Evolutionary conservation across 2,888 invertebrate genomes (phyloP), one percentile per base, ranked within the genome.

Genomic region (Luffia ferchaultella): DNA sequence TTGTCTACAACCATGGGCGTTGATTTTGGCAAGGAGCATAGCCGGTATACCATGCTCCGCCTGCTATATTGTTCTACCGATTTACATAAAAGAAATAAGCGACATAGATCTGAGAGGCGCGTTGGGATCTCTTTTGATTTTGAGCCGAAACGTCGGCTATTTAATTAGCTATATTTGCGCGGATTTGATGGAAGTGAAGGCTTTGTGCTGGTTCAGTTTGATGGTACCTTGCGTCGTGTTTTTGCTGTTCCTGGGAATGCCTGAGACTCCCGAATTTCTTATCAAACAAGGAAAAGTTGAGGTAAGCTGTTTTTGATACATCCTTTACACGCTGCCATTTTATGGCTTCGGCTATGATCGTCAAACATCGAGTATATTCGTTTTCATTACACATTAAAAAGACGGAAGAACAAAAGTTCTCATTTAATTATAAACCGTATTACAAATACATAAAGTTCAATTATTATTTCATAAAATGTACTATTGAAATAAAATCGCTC

Each of bases 11-110:
- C 83, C 83, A 0, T 79, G 82, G 79, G 77, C 79, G 0, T 56
- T 83, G 55, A 80, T 83, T 43, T 59, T 78, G 18, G 82, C 83
- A 0, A 68, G 82, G 0, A 80, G 78, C 0, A 64, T 83, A 1
- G 82, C 80, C 1, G 82, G 82, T 0, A 73, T 82, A 5, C 82
- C 83, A 1, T 82, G 83, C 60, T 83, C 82, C 0, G 76, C 82
- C 0, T 82, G 83, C 67, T 83, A 82, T 66, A 80, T 82, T 52
- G 78, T 82, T 1, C 68, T 82, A 52, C 82, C 82, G 0, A 80
- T 82, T 47, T 83, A 83, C 59, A 55, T 83, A 51, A 83, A 83
- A 60, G 82, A 83, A 55, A 79, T 83, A 61, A 80, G 80, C 42
- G 83, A 83, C 50, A 78, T 77, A 2, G 80, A 82, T 57, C 59